These are phyloP conservation scores for Neoitamus cyanurus DNA, from an alignment of 2,888 invertebrate species.

Conservation along the genomic window DNA sequence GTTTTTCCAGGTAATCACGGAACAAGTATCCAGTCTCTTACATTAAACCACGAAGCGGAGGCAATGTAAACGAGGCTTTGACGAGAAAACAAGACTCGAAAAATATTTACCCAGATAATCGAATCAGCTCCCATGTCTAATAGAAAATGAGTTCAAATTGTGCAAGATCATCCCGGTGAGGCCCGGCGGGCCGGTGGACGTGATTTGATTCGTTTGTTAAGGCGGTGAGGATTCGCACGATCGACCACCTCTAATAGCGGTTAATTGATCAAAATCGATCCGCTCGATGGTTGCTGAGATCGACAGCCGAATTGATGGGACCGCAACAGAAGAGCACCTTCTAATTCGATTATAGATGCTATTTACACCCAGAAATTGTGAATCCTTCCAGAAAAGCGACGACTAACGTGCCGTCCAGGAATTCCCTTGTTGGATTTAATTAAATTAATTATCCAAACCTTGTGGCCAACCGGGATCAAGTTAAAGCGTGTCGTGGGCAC, in stretches of 20 bases:
- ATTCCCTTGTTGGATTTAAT: conserved; percentile 37
- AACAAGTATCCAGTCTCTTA: background rate
- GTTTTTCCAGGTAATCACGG: background rate
- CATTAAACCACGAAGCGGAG: conserved; percentile 21
- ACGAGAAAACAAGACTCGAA: conserved; percentile 45
- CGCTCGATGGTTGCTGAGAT: background rate
- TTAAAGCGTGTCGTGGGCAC: conserved; percentile 36
- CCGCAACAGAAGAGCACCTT: background rate
- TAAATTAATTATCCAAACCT: conserved; percentile 40
- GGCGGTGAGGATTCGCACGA: conserved; percentile 43
- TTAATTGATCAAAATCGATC: conserved; percentile 41
- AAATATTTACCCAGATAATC: conserved; percentile 52
- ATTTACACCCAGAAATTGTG: conserved; percentile 25
- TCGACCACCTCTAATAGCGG: conserved; percentile 35
- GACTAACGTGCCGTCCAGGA: background rate
- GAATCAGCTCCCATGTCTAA: conserved; percentile 53
- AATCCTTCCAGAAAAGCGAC: background rate
- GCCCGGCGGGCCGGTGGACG: background rate
- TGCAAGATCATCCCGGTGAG: conserved; percentile 20
- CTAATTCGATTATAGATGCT: conserved; percentile 42
- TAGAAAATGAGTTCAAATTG: conserved; percentile 48
- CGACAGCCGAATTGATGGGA: background rate
- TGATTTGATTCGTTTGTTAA: conserved; percentile 37
- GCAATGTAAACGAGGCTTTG: conserved; percentile 36
- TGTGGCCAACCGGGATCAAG: background rate